A percentile compares a stretch with the other conserved stretches of the same genome.
Evolutionary conservation across 2,113 vertebrate genomes (phyloP).

Genomic region (Phrynosoma blainvillii): DNA sequence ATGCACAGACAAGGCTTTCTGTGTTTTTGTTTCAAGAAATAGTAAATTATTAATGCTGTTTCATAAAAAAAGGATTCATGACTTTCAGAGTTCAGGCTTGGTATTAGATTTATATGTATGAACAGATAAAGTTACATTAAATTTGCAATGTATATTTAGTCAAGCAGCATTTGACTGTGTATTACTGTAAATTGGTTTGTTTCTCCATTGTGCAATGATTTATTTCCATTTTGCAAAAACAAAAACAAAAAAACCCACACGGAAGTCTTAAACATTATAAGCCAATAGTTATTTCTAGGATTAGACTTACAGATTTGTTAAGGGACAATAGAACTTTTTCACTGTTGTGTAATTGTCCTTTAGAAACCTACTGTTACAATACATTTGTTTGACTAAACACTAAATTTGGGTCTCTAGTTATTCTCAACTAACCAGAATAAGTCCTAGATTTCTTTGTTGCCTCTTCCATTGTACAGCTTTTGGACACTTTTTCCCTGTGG

Average conservation of each 20-base stretch:
- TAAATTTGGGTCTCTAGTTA: neutral
- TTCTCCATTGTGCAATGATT: conserved; percentile 3
- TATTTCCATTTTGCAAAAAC: neutral
- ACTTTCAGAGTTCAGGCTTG: conserved; percentile 8
- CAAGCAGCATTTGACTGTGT: neutral
- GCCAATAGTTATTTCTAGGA: neutral
- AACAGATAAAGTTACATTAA: conserved; percentile 18
- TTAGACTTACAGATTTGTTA: neutral
- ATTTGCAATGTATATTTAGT: conserved; percentile 21
- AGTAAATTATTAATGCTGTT: conserved; percentile 15
- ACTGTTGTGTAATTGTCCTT: neutral
- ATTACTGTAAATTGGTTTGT: conserved; percentile 6
- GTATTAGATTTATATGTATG: conserved; percentile 37
- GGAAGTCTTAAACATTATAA: neutral
- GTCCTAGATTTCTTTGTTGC: too few species aligned
- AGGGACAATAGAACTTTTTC: neutral
- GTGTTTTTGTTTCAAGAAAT: neutral
- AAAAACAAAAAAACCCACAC: neutral
- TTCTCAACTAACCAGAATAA: neutral
- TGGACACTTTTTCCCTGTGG: neutral
- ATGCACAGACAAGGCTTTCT: conserved; percentile 5
- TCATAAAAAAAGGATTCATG: conserved; percentile 17
- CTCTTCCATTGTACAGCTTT: neutral
- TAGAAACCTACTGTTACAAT: neutral
- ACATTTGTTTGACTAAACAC: neutral